phyloP scores from a whole-genome alignment of 2,888 invertebrate species.

The Ametastegia equiseti region DNA sequence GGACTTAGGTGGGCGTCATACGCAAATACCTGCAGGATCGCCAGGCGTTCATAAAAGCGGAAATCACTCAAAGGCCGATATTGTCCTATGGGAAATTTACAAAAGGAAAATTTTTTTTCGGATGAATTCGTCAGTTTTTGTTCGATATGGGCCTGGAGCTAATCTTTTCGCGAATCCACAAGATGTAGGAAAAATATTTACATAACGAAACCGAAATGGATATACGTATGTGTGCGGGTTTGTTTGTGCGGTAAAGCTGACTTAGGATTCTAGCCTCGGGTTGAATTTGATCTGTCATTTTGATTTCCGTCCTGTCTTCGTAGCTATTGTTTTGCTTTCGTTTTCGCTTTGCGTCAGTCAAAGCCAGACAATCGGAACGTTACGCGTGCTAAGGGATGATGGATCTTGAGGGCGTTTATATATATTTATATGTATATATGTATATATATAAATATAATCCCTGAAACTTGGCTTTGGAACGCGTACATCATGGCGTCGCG shows the following conservation, averaged over 20 bases:
- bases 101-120: background rate
- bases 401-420: slow-evolving; percentile 14
- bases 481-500: slow-evolving; percentile 58
- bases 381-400: slow-evolving; percentile 15
- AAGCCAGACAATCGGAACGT: slow-evolving; percentile 19
- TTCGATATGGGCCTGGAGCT: background rate
- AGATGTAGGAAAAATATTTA: background rate
- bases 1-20: slow-evolving; percentile 29
- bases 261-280: slow-evolving; percentile 27
- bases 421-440: background rate
- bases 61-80: slow-evolving; percentile 23
- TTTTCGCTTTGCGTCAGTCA: slow-evolving; percentile 7
- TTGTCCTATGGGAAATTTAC: background rate
- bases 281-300: slow-evolving; percentile 28
- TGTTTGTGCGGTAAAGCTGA: background rate
- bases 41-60: background rate
- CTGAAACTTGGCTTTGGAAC: slow-evolving; percentile 58
- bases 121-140: background rate
- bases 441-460: slow-evolving; percentile 52
- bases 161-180: background rate
- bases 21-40: background rate
- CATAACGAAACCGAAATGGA: background rate
- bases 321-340: background rate
- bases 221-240: background rate
- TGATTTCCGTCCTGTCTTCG: background rate